These are phyloP conservation scores for Achlya flavicornis DNA, from an alignment of 2,888 invertebrate genomes.

Conservation along the genomic window DNA sequence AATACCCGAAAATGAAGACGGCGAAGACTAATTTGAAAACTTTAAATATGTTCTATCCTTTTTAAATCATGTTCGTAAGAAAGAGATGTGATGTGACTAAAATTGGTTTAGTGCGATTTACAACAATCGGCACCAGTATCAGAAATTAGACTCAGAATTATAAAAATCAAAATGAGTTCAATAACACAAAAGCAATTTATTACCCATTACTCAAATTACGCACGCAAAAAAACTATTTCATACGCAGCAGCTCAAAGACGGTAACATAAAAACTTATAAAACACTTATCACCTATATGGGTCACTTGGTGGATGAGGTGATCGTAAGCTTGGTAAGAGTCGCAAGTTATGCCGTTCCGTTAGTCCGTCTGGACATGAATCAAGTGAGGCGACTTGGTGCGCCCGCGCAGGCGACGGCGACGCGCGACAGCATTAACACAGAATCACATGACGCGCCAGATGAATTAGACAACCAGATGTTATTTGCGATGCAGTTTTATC, in stretches of 20 bases:
- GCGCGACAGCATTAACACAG: neutral
- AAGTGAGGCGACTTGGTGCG: neutral
- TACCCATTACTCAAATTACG: neutral
- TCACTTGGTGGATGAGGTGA: neutral
- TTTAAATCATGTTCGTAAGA: no score
- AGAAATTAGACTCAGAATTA: no score
- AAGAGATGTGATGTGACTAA: no score
- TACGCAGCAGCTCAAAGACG: neutral
- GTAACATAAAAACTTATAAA: neutral
- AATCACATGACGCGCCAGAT: neutral
- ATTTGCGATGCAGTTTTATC: neutral
- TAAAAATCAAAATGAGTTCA: no score
- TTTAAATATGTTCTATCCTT: no score
- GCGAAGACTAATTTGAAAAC: no score
- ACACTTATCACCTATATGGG: neutral
- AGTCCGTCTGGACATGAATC: conserved; percentile 9
- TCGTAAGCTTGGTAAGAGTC: neutral
- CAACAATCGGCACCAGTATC: no score
- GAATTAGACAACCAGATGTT: neutral
- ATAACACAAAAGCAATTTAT: no score
- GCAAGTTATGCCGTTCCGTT: conserved; percentile 4
- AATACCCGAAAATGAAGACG: no score
- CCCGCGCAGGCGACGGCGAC: neutral
- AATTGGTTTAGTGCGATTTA: no score
- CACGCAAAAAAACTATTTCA: neutral